Base-by-base conservation (phyloP, 2,888 invertebrate species). In the Capitulum mitella region DNA sequence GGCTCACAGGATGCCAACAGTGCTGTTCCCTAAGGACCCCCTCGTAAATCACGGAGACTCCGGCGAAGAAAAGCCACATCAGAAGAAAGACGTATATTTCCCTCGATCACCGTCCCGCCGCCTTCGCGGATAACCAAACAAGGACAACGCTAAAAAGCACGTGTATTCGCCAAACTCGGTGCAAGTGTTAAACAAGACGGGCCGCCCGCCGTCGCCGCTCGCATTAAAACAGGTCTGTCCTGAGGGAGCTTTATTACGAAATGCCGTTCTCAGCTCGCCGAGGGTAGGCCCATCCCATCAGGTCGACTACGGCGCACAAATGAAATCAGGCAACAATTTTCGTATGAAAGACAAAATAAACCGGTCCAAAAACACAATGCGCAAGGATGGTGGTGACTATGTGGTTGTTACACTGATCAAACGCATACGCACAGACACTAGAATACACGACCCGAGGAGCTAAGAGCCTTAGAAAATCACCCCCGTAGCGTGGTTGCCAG, bases 321-420 rank as follows among this genome's bases (percentile, higher is more conserved):
- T 19, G 19, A 34, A 32, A 64, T 3, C 32, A 34, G 34, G 64
- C 64, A 64, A 32, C 32, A 32, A 64, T 19, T 64, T 64, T 19
- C 16, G 16, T 16, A 64, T 64, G 64, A 64, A 64, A 34, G 64
- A 64, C 64, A 14, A 64, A 64, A 64, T 64, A 64, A 64, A 64
- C 64, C 34, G 22, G 34, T 34, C 34, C 16, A 64, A 51, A 64
- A 64, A 61, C 32, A 64, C 19, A 64, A 22, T 22, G 51, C 64
- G 32, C 16, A 34, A 5, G 29, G 64, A 64, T 64, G 64, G 64
- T 5, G 64, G 19, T 34, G 64, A 64, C 64, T 34, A 64, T 64
- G 51, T 51, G 64, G 64, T 64, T 32, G 64, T 64, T 64, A 64
- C 64, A 64, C 64, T 64, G 64, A 64, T 64, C 16, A 32, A 64